Evolutionary conservation across 2,797 vertebrate genomes (phyloP).

Genomic region (Gila robusta): DNA sequence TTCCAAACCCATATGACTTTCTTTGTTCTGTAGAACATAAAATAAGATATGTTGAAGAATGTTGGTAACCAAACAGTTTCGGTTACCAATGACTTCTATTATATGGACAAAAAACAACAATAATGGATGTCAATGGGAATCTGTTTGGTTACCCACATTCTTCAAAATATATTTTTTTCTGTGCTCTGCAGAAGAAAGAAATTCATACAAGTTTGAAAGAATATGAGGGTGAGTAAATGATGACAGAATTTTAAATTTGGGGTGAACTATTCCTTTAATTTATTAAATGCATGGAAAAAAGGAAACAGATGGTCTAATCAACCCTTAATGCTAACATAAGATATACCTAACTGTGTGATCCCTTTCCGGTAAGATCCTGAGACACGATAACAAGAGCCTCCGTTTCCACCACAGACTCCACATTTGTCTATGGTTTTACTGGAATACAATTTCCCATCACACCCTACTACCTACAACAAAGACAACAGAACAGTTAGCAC

Average conservation of each 20-base stretch:
- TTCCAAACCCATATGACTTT: not conserved
- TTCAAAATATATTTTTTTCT: not conserved
- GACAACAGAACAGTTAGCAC: not conserved
- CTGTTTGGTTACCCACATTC: not conserved
- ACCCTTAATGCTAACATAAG: slow-evolving; percentile 58
- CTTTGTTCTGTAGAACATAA: not conserved
- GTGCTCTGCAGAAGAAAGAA: not conserved
- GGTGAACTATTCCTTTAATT: not conserved
- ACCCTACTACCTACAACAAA: slow-evolving; percentile 85
- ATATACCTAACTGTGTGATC: slow-evolving; percentile 89
- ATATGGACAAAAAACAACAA: not conserved
- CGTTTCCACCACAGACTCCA: slow-evolving; percentile 88
- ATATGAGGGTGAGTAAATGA: not conserved
- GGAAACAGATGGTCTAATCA: not conserved
- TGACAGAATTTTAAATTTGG: not conserved
- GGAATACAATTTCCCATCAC: slow-evolving; percentile 88
- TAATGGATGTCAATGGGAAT: not conserved
- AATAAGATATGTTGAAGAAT: not conserved
- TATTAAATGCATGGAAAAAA: not conserved
- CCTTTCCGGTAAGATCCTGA: slow-evolving; percentile 90
- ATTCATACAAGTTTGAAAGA: not conserved
- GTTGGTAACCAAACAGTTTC: not conserved
- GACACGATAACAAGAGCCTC: slow-evolving; percentile 87
- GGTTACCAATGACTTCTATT: not conserved
- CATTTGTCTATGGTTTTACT: slow-evolving; percentile 85